Percentiles rank a stretch among this genome's conserved stretches.
Evolutionary conservation across 2,888 invertebrate genomes (phyloP).

Genomic region (Zelleria hepariella): DNA sequence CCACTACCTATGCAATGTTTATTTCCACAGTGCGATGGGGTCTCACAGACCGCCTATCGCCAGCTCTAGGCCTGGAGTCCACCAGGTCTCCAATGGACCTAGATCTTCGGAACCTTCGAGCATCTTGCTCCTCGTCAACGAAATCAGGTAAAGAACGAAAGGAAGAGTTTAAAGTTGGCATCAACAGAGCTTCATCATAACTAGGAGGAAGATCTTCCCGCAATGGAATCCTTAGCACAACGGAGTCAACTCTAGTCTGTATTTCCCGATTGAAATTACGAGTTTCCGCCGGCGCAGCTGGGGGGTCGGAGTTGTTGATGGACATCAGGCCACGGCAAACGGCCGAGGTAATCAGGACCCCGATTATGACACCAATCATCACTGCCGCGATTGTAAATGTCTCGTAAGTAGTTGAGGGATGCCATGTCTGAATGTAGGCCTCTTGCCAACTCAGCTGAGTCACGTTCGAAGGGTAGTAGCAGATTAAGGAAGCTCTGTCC

Average conservation of each 20-base stretch:
- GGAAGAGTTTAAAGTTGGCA: constrained; percentile 78
- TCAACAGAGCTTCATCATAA: constrained; percentile 82
- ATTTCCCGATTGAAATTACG: constrained; percentile 27
- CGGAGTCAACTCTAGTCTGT: constrained; percentile 37
- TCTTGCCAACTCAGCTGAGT: constrained; percentile 78
- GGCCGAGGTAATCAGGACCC: constrained; percentile 69
- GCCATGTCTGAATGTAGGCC: constrained; percentile 78
- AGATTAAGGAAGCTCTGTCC: constrained; percentile 66
- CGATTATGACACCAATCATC: constrained; percentile 63
- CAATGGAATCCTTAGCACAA: constrained; percentile 45
- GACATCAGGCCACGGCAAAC: constrained; percentile 67
- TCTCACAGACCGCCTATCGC: constrained; percentile 53
- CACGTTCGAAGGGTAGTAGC: constrained; percentile 75
- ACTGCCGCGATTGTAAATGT: constrained; percentile 70
- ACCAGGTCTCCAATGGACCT: constrained; percentile 62
- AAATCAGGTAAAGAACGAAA: constrained; percentile 71
- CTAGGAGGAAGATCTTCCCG: constrained; percentile 73
- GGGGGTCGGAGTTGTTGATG: constrained; percentile 41
- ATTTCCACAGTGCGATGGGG: constrained; percentile 40
- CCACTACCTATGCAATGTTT: constrained; percentile 23
- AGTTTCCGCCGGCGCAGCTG: constrained; percentile 50
- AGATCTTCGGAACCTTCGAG: constrained; percentile 44
- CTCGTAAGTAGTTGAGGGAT: constrained; percentile 37
- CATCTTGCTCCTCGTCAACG: constrained; percentile 45
- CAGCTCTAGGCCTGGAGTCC: constrained; percentile 39